Evolutionary conservation across 2,888 invertebrate species (phyloP), one percentile per base, ranked within the genome.

Genomic region (Pocota personata): DNA sequence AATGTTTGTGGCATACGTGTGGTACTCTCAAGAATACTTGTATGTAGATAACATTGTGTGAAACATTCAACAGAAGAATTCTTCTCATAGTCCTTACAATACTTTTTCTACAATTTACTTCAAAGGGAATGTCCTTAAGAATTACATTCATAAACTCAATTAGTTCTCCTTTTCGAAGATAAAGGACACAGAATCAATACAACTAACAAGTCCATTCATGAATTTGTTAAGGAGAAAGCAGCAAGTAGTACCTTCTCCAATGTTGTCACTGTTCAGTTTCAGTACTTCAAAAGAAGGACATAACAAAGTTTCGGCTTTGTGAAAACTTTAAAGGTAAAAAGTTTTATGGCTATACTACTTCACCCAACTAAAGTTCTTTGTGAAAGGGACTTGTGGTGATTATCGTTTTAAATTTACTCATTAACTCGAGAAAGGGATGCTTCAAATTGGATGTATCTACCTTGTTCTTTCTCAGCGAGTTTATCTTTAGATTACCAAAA

Each of bases 241-340:
- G 12, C 24, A 14, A 14, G 4, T 12, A 37, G 40, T 1, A 21
- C 48, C 1, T 12, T 12, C 6, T 21, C 19, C 1, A 21, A 48
- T 21, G 10, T 12, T 21, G 0, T 19, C 3, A 48, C 40, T 27
- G 6, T 40, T 24, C n/a, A 16, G 40, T 27, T 10, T 27, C 30
- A 16, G 19, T 6, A 12, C 0, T 5, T 43, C 43, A 5, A 30
- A 62, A 43, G 16, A 62, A 62, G 37, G 27, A 14, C 10, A 5
- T 12, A 62, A 43, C 30, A 62, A 62, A 62, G 46, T 64, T 64
- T 62, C 7, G 4, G 8, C 21, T 60, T 60, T 43, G 12, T 7
- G 3, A 2, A 46, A 27, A 30, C 12, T 62, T 62, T 46, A 1
- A 27, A 43, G 16, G 40, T 60, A 16, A 0, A 19, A 46, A 48